Percentiles rank a stretch among this genome's conserved stretches.
These are phyloP conservation scores for Aspidapion aeneum DNA, from an alignment of 2,888 invertebrate species.

Conservation along the genomic window DNA sequence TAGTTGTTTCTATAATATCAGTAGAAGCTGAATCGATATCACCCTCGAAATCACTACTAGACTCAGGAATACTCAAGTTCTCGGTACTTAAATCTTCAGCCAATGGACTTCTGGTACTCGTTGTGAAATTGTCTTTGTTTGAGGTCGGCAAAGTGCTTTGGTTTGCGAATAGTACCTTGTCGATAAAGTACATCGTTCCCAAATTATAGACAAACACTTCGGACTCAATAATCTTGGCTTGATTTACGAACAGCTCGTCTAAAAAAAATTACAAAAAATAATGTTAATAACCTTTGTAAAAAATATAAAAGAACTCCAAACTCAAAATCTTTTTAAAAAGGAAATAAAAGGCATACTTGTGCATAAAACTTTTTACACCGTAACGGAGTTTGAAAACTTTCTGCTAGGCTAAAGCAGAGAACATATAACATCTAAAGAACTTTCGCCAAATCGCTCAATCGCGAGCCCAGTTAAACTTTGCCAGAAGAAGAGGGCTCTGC, in stretches of 20 bases:
- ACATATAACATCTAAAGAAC: no score
- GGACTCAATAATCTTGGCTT: constrained; percentile 56
- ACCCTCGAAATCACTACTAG: neutral
- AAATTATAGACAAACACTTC: constrained; percentile 63
- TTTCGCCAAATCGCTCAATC: no score
- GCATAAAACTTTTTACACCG: no score
- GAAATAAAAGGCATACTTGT: no score
- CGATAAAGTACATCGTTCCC: constrained; percentile 62
- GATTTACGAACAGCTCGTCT: constrained; percentile 54
- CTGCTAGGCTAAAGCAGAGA: no score
- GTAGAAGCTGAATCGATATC: neutral
- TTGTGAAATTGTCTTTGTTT: neutral
- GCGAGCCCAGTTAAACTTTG: no score
- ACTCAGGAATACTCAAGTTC: neutral
- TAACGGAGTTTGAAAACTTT: no score
- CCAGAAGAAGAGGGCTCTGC: no score
- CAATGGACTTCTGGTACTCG: neutral
- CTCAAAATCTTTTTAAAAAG: no score
- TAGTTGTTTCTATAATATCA: no score
- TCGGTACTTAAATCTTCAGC: neutral
- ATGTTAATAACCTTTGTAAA: neutral
- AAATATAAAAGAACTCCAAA: neutral
- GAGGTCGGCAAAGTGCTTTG: neutral
- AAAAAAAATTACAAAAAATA: constrained; percentile 27
- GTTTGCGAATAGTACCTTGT: constrained; percentile 49